Base-by-base conservation (phyloP, 2,888 invertebrate genomes). In the Megalurothrips usitatus region DNA sequence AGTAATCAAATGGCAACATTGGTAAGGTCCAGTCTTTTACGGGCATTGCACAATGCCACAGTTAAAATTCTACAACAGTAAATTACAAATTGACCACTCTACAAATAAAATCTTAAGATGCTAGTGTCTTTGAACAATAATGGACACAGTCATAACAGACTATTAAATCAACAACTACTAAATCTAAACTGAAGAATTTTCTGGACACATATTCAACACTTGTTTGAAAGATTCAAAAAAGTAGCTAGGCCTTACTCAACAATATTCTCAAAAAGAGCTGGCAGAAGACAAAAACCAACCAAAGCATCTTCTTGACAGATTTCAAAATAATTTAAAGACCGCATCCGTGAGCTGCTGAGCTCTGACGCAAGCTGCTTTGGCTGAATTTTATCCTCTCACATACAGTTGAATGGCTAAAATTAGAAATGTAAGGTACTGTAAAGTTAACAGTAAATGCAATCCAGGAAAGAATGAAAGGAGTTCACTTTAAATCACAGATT, bases 1-100 rank as follows among this genome's bases (percentile, higher is more conserved):
- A 75, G 68, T 26, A 75, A 75, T 26, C 14, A 58, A 19, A 75
- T 75, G 68, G 68, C 68, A 75, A 75, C 68, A 75, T 75, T 75
- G 68, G 26, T 75, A 75, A 75, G 68, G 68, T 75, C 68, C 68
- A 75, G 68, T 75, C 68, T 75, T 75, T 26, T 9, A 12, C 26
- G 68, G 68, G 68, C 68, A 75, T 26, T 75, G 68, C 68, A 14
- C 58, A 58, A 14, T 58, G 58, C 58, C 58, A 58, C 58, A 19
- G 23, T 26, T 75, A 26, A 26, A 75, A 12, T 75, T 75, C 68
- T 75, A 75, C 68, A 75, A 23, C 26, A 75, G 68, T 75, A 75
- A 23, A 26, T 9, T 75, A 75, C 68, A 26, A 75, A 75, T 75
- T 75, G 68, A 75, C 68, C 23, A 75, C 68, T 26, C 23, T 75